A percentile compares a stretch with the other conserved stretches of the same genome.
These are phyloP conservation scores for Amphipoea oculea DNA, from an alignment of 2,888 invertebrate genomes.

Conservation along the genomic window DNA sequence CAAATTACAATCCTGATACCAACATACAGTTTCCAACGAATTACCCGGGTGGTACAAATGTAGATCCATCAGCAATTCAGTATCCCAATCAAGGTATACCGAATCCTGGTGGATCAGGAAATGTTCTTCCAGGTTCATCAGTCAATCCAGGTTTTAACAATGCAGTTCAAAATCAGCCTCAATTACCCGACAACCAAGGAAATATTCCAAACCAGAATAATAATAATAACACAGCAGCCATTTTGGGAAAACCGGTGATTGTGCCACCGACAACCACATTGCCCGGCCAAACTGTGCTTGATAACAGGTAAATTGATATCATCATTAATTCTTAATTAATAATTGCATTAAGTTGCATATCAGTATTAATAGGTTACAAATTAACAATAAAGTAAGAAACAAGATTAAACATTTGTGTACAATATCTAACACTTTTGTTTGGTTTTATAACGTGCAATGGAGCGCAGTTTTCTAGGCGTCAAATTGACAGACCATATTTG, in stretches of 20 bases:
- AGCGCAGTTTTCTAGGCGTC: background rate
- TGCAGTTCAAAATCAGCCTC: slow-evolving; percentile 33
- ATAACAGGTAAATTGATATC: slow-evolving; percentile 67
- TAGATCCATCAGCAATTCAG: slow-evolving; percentile 15
- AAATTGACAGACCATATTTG: background rate
- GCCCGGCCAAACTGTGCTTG: slow-evolving; percentile 58
- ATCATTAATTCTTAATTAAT: slow-evolving; percentile 47
- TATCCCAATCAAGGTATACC: slow-evolving; percentile 30
- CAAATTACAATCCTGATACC: slow-evolving; percentile 23
- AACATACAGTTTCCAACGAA: slow-evolving; percentile 24
- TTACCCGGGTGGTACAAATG: slow-evolving; percentile 17
- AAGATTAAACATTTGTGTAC: slow-evolving; percentile 1
- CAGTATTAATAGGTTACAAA: slow-evolving; percentile 1
- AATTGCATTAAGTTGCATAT: slow-evolving; percentile 13
- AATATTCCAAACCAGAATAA: slow-evolving; percentile 42
- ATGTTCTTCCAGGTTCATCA: slow-evolving; percentile 18
- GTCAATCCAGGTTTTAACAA: slow-evolving; percentile 37
- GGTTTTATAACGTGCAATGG: no score
- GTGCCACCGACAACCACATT: slow-evolving; percentile 57
- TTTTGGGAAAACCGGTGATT: slow-evolving; percentile 69
- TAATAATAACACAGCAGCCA: slow-evolving; percentile 54
- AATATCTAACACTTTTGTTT: background rate
- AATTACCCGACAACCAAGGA: slow-evolving; percentile 28
- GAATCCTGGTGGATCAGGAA: slow-evolving; percentile 13
- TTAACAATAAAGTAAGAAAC: background rate